Evolutionary conservation across 2,797 vertebrate genomes (phyloP), one percentile per base, ranked within the genome.

Genomic region (Sebastes goodei): DNA sequence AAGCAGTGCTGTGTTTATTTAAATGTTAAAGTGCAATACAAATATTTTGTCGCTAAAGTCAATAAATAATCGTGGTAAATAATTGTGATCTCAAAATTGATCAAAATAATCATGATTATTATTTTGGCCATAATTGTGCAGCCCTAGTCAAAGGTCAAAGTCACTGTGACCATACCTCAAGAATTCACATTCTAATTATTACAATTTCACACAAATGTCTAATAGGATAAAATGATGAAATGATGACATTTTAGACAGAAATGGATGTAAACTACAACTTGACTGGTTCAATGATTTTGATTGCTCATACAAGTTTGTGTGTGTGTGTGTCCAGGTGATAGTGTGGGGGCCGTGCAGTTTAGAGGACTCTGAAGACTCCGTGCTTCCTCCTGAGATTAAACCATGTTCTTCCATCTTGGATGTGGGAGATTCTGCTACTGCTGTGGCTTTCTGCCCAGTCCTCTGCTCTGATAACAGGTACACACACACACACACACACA

Each of bases 371-470:
- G 82, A 83, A 66, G 88, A 92, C 5, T 87, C 91, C 2, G 88
- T 56, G 11, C 68, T 49, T 74, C 59, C 79, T 46, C 69, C 69
- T 69, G 84, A 82, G 61, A 65, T 98, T 20, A 93, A 92, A 33
- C 97, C 97, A 15, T 96, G 96, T 82, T 99, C 98, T 62, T 95
- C 97, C 3, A 81, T 97, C 63, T 92, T 99, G 88, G 98, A 99
- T 69, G 96, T 96, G 1, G 97, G 96, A 0, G 97, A 98, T 81
- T 96, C 98, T 21, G 97, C 98, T 70, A 99, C 97, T 0, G 97
- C 99, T 1, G 95, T 98, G 82, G 93, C 96, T 2, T 65, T 97
- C 87, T 97, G 97, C 90, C 96, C 52, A 1, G 66, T 84, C 20
- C 94, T 96, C 69, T 93, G 92, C 81, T 89, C 83, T 49, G 92